Percentiles rank a stretch among this genome's conserved stretches.
Conservation (phyloP, 2,888 invertebrate genomes). For the Papilio protenor region DNA sequence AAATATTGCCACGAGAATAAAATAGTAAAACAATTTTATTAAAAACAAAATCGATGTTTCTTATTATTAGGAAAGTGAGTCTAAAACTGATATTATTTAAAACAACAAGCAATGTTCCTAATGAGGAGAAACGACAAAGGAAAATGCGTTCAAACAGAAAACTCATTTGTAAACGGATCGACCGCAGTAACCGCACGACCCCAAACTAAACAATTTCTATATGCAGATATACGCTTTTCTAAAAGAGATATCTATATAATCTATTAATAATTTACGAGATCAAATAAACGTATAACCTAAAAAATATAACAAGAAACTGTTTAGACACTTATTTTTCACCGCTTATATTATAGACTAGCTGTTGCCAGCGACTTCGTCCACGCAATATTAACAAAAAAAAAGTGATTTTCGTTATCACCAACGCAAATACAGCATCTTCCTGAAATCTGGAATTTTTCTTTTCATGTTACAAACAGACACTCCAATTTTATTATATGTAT, state of each 20-base stretch:
- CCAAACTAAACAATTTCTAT: constrained; percentile 9
- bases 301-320: too few species aligned
- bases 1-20: background rate
- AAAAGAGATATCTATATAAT: background rate
- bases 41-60: background rate
- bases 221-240: background rate
- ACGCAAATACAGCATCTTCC: too few species aligned
- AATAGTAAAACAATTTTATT: background rate
- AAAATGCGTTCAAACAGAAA: constrained; percentile 8
- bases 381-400: too few species aligned
- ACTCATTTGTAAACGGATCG: constrained; percentile 6
- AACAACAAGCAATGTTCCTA: constrained; percentile 6
- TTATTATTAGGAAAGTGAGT: background rate
- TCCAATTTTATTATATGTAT: too few species aligned
- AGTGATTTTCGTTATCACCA: too few species aligned
- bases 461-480: too few species aligned
- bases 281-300: too few species aligned
- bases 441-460: too few species aligned
- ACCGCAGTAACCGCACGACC: background rate
- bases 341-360: too few species aligned
- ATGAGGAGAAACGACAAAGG: constrained; percentile 14
- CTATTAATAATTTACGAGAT: too few species aligned
- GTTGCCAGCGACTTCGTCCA: too few species aligned
- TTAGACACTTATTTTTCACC: too few species aligned
- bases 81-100: background rate